Percentiles rank a stretch among this genome's conserved stretches.
Conservation (phyloP, 2,797 vertebrate genomes). For the Salarias fasciatus region DNA sequence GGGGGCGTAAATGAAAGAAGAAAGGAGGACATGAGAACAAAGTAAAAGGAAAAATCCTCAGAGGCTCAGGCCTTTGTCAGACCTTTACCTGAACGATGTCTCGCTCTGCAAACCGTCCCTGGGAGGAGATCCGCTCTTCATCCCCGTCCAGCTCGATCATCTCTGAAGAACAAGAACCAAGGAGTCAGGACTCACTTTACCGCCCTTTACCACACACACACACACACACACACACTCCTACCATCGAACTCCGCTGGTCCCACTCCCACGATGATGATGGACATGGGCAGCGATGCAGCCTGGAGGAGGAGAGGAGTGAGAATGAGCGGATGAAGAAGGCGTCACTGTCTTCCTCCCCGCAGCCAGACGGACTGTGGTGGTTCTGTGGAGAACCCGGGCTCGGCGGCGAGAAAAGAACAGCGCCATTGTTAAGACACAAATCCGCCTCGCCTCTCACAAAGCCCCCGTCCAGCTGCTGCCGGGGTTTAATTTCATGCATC, state of each 20-base stretch:
- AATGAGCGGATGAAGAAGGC: too few species aligned
- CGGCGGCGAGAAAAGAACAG: too few species aligned
- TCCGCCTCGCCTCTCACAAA: constrained; percentile 35
- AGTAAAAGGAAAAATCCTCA: too few species aligned
- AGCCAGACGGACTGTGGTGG: too few species aligned
- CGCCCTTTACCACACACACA: background rate
- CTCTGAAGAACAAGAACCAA: constrained; percentile 77
- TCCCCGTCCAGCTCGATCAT: constrained; percentile 98
- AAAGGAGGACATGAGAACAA: too few species aligned
- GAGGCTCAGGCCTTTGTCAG: too few species aligned
- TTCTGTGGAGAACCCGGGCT: too few species aligned
- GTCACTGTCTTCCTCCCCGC: too few species aligned
- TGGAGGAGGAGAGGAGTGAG: constrained; percentile 34
- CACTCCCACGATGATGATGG: constrained; percentile 98
- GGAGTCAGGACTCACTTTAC: constrained; percentile 23
- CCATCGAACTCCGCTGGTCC: constrained; percentile 99
- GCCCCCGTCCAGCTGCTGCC: constrained; percentile 11
- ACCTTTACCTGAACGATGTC: constrained; percentile 95
- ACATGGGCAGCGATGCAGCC: constrained; percentile 95
- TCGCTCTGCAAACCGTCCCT: constrained; percentile 94
- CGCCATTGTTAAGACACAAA: too few species aligned
- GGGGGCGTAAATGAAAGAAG: background rate
- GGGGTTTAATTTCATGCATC: constrained; percentile 66
- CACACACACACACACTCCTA: constrained; percentile 72
- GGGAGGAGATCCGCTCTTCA: constrained; percentile 94